Conservation (phyloP, 2,888 invertebrate species). For the Formica aserva region DNA sequence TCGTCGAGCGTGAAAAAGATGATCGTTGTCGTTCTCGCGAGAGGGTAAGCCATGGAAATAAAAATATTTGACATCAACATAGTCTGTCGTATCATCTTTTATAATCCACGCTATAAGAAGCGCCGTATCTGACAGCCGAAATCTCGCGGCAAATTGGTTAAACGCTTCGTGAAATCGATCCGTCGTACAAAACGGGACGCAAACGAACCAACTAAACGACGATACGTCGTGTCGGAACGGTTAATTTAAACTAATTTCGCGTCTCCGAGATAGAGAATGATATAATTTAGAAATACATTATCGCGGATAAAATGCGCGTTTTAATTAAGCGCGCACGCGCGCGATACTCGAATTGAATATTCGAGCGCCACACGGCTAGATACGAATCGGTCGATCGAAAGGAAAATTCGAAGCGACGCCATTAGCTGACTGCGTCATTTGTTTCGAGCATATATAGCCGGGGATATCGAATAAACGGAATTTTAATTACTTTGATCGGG, state of each 20-base stretch:
- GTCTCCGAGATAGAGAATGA: constrained; percentile 13
- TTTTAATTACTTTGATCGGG: constrained; percentile 63
- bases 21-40: not conserved
- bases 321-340: constrained; percentile 59
- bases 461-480: constrained; percentile 54
- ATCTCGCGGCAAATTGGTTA: constrained; percentile 69
- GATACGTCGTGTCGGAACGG: constrained; percentile 34
- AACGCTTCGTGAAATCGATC: constrained; percentile 57
- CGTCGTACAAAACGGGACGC: constrained; percentile 48
- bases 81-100: constrained; percentile 52
- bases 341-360: not conserved
- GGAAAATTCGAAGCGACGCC: constrained; percentile 45
- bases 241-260: constrained; percentile 18
- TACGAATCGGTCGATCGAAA: constrained; percentile 58
- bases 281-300: constrained; percentile 42
- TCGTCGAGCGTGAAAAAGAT: constrained; percentile 7
- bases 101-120: constrained; percentile 37
- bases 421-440: constrained; percentile 66
- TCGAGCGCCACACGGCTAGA: not conserved
- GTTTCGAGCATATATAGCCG: constrained; percentile 52
- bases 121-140: constrained; percentile 56
- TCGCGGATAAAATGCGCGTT: constrained; percentile 38
- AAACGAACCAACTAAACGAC: constrained; percentile 29
- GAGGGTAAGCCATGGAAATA: constrained; percentile 17
- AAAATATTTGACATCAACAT: constrained; percentile 25